Evolutionary conservation across 2,113 vertebrate genomes (phyloP).

Genomic region (Coptodon bakossiorum): DNA sequence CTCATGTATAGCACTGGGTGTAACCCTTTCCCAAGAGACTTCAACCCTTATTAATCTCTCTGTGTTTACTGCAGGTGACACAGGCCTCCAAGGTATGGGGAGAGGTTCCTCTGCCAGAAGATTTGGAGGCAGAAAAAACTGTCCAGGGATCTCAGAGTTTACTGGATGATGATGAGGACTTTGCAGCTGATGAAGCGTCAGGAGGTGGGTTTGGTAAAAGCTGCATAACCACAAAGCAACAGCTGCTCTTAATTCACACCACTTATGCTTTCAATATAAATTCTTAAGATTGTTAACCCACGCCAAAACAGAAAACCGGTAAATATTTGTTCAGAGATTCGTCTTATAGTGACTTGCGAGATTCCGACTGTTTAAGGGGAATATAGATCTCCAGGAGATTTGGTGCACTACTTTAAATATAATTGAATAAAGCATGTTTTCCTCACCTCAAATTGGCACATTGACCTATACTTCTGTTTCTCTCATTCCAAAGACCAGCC

Average conservation of each 20-base stretch:
- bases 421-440: background rate
- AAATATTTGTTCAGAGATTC: background rate
- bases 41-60: conserved; percentile 48
- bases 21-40: conserved; percentile 5
- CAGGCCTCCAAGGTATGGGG: conserved; percentile 75
- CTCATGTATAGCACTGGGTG: conserved; percentile 20
- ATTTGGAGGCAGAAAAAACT: conserved; percentile 59
- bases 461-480: background rate
- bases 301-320: background rate
- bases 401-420: background rate
- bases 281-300: background rate
- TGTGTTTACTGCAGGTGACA: conserved; percentile 63
- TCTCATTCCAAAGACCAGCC: conserved; percentile 47
- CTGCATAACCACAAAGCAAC: conserved; percentile 1
- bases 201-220: conserved; percentile 60
- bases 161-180: conserved; percentile 74
- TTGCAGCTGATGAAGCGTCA: conserved; percentile 67
- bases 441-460: background rate
- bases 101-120: conserved; percentile 71
- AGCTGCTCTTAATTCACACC: conserved; percentile 35
- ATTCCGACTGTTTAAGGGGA: background rate
- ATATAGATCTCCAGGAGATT: background rate
- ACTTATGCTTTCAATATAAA: background rate
- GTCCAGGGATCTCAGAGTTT: conserved; percentile 35
- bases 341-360: background rate